Evolutionary conservation across 2,113 vertebrate genomes (phyloP), one percentile per base, ranked within the genome.

Genomic region (Pampusana beccarii): DNA sequence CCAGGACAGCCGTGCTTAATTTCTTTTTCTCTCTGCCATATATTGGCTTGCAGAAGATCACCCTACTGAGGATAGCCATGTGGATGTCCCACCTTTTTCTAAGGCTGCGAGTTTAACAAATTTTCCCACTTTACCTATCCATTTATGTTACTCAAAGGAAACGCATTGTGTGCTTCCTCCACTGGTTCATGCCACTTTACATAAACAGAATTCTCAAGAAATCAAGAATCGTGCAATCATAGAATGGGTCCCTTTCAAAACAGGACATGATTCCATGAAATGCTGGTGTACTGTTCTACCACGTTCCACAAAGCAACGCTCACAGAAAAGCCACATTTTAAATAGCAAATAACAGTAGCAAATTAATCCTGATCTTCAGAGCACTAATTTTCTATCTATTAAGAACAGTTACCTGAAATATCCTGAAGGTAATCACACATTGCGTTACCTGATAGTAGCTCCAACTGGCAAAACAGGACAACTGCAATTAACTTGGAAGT

Each of bases 401-500:
- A 67, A 33, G 16, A 78, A 71, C 5, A 8, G n/a, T 67, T 31
- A 69, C 9, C 40, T 70, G 38, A 86, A 72, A 29, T 34, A 77
- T 10, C 34, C 66, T 73, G 25, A 61, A 91, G 44, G n/a, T 44
- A 81, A 81, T n/a, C 11, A 73, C 15, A 51, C 28, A 28, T 1
- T 21, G 26, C 6, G 2, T 29, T 42, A 34, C 3, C 23, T 1
- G 2, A 19, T 56, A 82, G 61, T 5, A 65, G 75, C 26, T 80
- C 21, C 28, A 51, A 16, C 0, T 16, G 20, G 10, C 14, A 66
- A 31, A 73, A 21, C 21, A 67, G 23, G 21, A 71, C 42, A 88
- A 48, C 4, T 53, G 16, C 34, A 44, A 6, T 0, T 14, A 69
- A 38, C 31, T 57, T 18, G 1, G 1, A 53, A 60, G 53, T 0